Percentiles rank a stretch among this genome's conserved stretches.
phyloP scores from a whole-genome alignment of 2,888 invertebrate genomes.

The Dolichopus griseipennis region DNA sequence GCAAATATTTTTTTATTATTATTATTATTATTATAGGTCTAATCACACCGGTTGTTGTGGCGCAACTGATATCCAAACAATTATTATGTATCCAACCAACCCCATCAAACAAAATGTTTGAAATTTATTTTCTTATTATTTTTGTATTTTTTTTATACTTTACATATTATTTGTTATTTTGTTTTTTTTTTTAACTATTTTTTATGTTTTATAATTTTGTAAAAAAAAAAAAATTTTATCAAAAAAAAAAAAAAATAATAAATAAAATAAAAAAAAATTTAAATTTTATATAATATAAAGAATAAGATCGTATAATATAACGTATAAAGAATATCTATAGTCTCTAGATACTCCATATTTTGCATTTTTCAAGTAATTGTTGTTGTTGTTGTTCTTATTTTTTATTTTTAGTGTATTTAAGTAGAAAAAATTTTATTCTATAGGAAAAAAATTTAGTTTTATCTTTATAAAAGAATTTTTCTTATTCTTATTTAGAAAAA shows the following conservation, averaged over 20 bases:
- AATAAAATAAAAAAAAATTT: neutral
- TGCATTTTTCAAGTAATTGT: neutral
- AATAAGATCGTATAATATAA: too few relatives aligned
- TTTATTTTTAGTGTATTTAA: too few relatives aligned
- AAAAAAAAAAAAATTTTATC: neutral
- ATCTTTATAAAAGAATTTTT: neutral
- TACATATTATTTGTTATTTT: neutral
- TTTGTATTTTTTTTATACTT: neutral
- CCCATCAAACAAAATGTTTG: conserved; percentile 24
- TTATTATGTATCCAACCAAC: conserved; percentile 38
- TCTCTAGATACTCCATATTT: neutral
- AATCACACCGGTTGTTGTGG: conserved; percentile 54
- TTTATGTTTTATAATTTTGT: too few relatives aligned
- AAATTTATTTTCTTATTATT: conserved; percentile 8
- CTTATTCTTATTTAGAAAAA: neutral
- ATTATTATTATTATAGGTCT: conserved; percentile 33
- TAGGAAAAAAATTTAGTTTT: neutral
- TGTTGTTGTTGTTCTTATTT: too few relatives aligned
- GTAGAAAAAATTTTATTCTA: neutral
- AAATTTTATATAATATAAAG: too few relatives aligned
- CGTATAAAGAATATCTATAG: neutral
- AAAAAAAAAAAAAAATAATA: neutral
- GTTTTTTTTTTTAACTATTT: neutral
- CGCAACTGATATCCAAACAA: conserved; percentile 45
- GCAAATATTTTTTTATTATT: conserved; percentile 13